Base-by-base conservation (phyloP, 2,888 invertebrate genomes). In the Automeris io region DNA sequence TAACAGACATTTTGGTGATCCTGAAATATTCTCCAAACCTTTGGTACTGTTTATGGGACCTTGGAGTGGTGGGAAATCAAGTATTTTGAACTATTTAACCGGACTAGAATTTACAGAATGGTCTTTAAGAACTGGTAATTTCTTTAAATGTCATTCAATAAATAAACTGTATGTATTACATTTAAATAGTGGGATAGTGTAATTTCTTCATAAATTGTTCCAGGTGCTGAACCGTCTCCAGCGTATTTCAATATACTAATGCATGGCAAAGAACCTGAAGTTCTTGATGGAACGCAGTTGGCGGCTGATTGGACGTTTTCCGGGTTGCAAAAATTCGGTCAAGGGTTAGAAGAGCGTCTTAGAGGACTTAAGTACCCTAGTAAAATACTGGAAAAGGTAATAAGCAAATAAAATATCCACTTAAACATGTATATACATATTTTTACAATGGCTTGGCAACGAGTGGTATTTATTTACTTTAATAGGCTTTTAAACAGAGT, bases 241-340 rank as follows among this genome's bases (percentile, higher is more conserved):
- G 95, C 95, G 23, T 95, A 95, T 73, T 96, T 96, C 81, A 96
- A 96, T 68, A 94, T 98, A 47, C 81, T 97, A 51, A 95, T 94
- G 92, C 90, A 95, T 74, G 97, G 97, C 37, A 92, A 95, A 51
- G 91, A 92, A 55, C 93, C 95, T 19, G 93, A 95, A 81, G 90
- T 95, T 35, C 79, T 96, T 37, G 96, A 97, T 65, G 97, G 97
- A 13, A 96, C 96, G 11, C 96, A 97, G 75, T 81, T 98, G 51
- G 95, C 96, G n/a, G 96, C 97, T 13, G 97, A 97, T 68, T 96
- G 95, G 90, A 95, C 96, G 13, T 97, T 97, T 79, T 93, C 96
- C 1, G 95, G 96, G 3, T 88, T 98, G 37, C 97, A 97, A 73
- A 97, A 96, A 79, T 98, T 97, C 72, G 98, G 98, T 8, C 95